These are phyloP conservation scores for Lomographa bimaculata DNA, from an alignment of 2,888 invertebrate species.

Conservation along the genomic window DNA sequence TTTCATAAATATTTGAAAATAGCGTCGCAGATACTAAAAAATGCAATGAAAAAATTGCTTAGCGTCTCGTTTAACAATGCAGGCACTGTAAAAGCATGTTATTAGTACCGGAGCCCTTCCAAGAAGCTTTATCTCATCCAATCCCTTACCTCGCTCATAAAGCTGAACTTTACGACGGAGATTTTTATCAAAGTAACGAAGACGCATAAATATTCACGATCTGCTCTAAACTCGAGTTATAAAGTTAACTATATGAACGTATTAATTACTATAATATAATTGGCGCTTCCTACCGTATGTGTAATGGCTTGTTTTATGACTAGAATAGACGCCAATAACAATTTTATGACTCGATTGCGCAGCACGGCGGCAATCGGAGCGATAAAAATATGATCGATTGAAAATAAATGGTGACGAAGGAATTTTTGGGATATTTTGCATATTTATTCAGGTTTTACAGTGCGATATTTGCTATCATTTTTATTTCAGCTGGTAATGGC, in stretches of 20 bases:
- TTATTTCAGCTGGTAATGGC: no score
- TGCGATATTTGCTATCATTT: no score
- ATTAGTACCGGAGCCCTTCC: no score
- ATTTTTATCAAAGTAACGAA: conserved; percentile 21
- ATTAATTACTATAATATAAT: conserved; percentile 50
- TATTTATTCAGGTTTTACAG: no score
- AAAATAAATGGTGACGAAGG: conserved; percentile 11
- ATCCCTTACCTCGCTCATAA: conserved; percentile 4
- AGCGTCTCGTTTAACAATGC: no score
- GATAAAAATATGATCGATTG: conserved; percentile 37
- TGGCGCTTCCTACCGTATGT: conserved; percentile 42
- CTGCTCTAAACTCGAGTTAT: conserved; percentile 35
- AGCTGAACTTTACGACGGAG: conserved; percentile 12
- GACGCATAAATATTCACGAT: conserved; percentile 33
- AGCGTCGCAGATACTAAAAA: no score
- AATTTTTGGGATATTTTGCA: no score
- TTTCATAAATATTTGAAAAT: no score
- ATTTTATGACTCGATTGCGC: conserved; percentile 47
- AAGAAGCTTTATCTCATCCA: not conserved
- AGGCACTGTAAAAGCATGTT: no score
- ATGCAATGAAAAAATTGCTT: no score
- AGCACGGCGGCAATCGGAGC: conserved; percentile 35
- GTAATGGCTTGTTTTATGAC: conserved; percentile 49
- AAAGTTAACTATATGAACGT: conserved; percentile 42
- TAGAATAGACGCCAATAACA: conserved; percentile 43